These are phyloP conservation scores for Parazoanthus swiftii DNA, from an alignment of 92 coral and sea anemone species.

Conservation along the genomic window DNA sequence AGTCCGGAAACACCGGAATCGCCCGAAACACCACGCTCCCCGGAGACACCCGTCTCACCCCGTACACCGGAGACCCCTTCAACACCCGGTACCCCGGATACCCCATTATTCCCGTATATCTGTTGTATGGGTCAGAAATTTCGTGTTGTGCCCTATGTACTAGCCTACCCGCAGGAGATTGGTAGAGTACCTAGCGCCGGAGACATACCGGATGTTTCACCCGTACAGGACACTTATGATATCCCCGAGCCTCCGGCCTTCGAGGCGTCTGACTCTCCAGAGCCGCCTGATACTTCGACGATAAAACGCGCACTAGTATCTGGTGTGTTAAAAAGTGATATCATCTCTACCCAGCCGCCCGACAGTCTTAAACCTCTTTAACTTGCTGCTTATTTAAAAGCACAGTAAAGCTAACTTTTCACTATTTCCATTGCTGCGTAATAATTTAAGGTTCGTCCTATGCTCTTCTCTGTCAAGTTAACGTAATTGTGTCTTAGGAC, in stretches of 20 bases:
- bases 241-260: constrained; percentile 74
- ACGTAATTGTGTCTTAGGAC: too few species aligned
- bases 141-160: constrained; percentile 51
- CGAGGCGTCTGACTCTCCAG: constrained; percentile 64
- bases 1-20: constrained; percentile 67
- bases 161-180: constrained; percentile 58
- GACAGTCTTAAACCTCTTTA: neutral
- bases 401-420: neutral
- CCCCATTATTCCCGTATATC: constrained; percentile 66
- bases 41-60: constrained; percentile 79
- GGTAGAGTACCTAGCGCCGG: constrained; percentile 69
- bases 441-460: neutral
- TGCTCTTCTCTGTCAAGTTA: too few species aligned
- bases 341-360: neutral
- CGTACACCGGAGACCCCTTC: constrained; percentile 80
- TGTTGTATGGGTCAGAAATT: constrained; percentile 37
- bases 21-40: constrained; percentile 72
- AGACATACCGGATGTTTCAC: constrained; percentile 70
- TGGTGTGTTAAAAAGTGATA: constrained; percentile 21
- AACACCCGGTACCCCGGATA: constrained; percentile 82
- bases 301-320: neutral
- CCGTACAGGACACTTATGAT: constrained; percentile 72
- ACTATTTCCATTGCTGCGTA: neutral
- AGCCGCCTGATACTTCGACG: constrained; percentile 43
- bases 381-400: neutral